Evolutionary conservation across 2,797 vertebrate genomes (phyloP).

Genomic region (Craterocephalus amniculus): DNA sequence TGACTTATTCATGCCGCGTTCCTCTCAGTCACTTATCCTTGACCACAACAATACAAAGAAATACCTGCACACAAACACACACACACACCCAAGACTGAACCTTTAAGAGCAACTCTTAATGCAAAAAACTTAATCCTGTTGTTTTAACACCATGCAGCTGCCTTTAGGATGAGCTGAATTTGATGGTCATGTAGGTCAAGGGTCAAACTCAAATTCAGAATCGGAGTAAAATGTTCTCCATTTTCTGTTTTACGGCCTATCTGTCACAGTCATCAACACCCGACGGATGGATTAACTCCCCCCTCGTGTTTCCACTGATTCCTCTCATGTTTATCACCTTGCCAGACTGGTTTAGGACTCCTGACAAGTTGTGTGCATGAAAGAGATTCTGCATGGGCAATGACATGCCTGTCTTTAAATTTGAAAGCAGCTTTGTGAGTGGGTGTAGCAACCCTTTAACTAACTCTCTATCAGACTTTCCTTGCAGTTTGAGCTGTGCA

Average conservation of each 20-base stretch:
- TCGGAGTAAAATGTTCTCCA: background rate
- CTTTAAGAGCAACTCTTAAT: background rate
- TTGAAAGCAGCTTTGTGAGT: constrained; percentile 16
- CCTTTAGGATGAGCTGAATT: background rate
- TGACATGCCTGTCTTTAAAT: constrained; percentile 41
- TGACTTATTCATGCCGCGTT: background rate
- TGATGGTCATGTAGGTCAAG: background rate
- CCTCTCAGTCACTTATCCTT: constrained; percentile 8
- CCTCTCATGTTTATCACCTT: constrained; percentile 68
- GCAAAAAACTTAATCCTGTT: background rate
- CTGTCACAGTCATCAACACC: constrained; percentile 4
- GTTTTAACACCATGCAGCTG: background rate
- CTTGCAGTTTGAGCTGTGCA: constrained; percentile 18
- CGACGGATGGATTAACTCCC: constrained; percentile 3
- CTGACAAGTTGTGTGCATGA: constrained; percentile 34
- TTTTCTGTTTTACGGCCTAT: background rate
- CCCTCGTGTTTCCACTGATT: constrained; percentile 49
- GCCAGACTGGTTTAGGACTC: constrained; percentile 74
- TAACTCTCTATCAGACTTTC: constrained; percentile 29
- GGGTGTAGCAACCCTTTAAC: constrained; percentile 40
- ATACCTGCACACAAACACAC: background rate
- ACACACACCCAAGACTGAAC: constrained; percentile 11
- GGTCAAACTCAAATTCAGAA: background rate
- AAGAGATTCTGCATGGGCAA: constrained; percentile 49
- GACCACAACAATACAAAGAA: background rate